These are phyloP conservation scores for Amphimedon queenslandica DNA, from an alignment of 37 sponge, comb jelly and placozoan species.

Conservation along the genomic window DNA sequence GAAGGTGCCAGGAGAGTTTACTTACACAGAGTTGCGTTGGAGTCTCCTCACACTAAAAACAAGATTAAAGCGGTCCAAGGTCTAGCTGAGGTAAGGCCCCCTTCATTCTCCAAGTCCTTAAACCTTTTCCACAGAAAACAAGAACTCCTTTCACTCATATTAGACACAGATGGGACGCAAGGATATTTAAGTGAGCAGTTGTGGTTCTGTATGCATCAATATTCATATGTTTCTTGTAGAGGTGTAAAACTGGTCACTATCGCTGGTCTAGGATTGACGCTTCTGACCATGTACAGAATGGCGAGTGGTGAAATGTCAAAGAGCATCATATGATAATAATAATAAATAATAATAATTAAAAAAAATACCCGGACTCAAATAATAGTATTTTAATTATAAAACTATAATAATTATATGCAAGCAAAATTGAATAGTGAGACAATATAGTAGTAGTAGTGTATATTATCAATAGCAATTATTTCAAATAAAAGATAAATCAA, in stretches of 20 bases:
- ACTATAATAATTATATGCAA: too few relatives aligned
- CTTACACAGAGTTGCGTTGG: conserved; percentile 13
- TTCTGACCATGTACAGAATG: conserved; percentile 34
- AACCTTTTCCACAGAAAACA: not conserved
- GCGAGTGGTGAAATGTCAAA: conserved; percentile 47
- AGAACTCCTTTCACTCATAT: not conserved
- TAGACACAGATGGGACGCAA: too few relatives aligned
- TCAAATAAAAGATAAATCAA: not conserved
- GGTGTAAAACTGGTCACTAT: conserved; percentile 33
- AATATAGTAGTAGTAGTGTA: not conserved
- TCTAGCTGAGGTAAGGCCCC: conserved; percentile 32
- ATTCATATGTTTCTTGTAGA: conserved; percentile 10
- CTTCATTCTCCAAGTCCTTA: not conserved
- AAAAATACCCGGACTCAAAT: too few relatives aligned
- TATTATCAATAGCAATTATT: not conserved
- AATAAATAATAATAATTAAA: too few relatives aligned
- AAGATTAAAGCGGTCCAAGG: conserved; percentile 37
- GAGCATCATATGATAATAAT: too few relatives aligned
- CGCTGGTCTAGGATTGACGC: conserved; percentile 42
- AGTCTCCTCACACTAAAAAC: conserved; percentile 5
- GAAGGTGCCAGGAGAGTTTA: conserved; percentile 29
- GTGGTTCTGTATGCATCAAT: not conserved
- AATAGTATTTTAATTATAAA: too few relatives aligned
- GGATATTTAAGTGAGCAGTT: not conserved
- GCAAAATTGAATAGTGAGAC: not conserved